Evolutionary conservation across 2,888 invertebrate species (phyloP).

Genomic region (Notocelia uddmanniana): DNA sequence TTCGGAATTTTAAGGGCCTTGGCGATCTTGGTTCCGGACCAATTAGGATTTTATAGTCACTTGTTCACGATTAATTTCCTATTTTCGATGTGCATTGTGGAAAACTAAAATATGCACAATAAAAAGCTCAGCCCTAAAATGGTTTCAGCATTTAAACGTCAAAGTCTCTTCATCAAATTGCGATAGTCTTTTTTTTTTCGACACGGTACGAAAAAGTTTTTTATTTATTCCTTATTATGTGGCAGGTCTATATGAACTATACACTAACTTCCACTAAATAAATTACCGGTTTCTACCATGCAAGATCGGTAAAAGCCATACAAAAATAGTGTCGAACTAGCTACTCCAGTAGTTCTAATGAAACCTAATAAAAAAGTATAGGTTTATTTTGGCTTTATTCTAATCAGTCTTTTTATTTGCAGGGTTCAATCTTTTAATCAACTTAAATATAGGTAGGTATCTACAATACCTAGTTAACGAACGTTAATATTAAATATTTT

Average conservation of each 20-base stretch:
- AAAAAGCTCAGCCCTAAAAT: background rate
- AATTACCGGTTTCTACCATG: too few relatives aligned
- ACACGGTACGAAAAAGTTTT: background rate
- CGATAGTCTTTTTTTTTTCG: slow-evolving; percentile 4
- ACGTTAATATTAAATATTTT: too few relatives aligned
- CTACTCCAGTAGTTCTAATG: too few relatives aligned
- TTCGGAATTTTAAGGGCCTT: background rate
- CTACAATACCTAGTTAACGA: too few relatives aligned
- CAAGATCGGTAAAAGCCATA: too few relatives aligned
- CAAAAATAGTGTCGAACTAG: too few relatives aligned
- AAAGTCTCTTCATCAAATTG: background rate
- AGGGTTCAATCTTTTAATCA: too few relatives aligned
- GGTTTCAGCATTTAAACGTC: background rate
- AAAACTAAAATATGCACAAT: slow-evolving; percentile 7
- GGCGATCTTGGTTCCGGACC: background rate
- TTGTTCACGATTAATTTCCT: slow-evolving; percentile 14
- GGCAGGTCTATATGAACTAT: slow-evolving; percentile 15
- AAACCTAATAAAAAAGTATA: too few relatives aligned
- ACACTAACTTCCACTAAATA: too few relatives aligned
- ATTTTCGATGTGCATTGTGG: slow-evolving; percentile 7
- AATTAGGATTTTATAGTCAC: slow-evolving; percentile 10
- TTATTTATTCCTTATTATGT: slow-evolving; percentile 21
- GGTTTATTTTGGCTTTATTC: too few relatives aligned
- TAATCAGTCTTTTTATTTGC: too few relatives aligned
- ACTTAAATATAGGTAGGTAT: too few relatives aligned